A percentile compares a stretch with the other conserved stretches of the same genome.
phyloP scores from a whole-genome alignment of 1,140 invertebrate species.

The Venustaconcha ellipsiformis region DNA sequence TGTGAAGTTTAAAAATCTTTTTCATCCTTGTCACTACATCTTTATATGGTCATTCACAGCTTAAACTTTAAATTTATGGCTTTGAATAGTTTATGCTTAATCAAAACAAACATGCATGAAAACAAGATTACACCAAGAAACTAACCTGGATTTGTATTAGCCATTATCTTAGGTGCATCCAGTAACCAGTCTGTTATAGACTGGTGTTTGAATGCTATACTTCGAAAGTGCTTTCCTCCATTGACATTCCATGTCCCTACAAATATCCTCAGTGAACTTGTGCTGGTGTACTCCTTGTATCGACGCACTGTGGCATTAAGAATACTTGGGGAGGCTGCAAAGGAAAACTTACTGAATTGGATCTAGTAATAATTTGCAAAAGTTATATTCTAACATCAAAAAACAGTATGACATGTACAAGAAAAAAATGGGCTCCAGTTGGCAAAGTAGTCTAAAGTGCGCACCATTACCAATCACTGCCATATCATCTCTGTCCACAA shows the following conservation, averaged over 20 bases:
- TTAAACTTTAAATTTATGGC: neutral
- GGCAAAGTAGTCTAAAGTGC: too few relatives aligned
- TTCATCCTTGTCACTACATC: neutral
- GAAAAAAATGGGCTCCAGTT: too few relatives aligned
- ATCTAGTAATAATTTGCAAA: too few relatives aligned
- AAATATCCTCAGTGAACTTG: slow-evolving; percentile 81
- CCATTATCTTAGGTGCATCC: slow-evolving; percentile 72
- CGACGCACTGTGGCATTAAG: slow-evolving; percentile 73
- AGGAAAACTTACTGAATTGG: neutral
- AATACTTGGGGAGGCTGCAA: slow-evolving; percentile 69
- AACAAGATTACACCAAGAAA: neutral
- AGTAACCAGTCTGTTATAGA: slow-evolving; percentile 95
- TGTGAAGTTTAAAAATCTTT: neutral
- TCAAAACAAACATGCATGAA: slow-evolving; percentile 31
- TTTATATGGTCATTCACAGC: neutral
- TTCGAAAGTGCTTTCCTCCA: slow-evolving; percentile 98
- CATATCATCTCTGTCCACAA: too few relatives aligned
- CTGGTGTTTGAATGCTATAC: slow-evolving; percentile 93
- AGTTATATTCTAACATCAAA: too few relatives aligned
- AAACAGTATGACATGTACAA: too few relatives aligned
- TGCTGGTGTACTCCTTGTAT: slow-evolving; percentile 85
- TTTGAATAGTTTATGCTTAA: neutral
- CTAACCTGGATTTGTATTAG: slow-evolving; percentile 63
- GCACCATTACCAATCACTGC: too few relatives aligned
- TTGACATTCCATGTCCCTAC: slow-evolving; percentile 99